Evolutionary conservation across 2,888 invertebrate genomes (phyloP), one percentile per base, ranked within the genome.

Genomic region (Eueremaeus valkanovi): DNA sequence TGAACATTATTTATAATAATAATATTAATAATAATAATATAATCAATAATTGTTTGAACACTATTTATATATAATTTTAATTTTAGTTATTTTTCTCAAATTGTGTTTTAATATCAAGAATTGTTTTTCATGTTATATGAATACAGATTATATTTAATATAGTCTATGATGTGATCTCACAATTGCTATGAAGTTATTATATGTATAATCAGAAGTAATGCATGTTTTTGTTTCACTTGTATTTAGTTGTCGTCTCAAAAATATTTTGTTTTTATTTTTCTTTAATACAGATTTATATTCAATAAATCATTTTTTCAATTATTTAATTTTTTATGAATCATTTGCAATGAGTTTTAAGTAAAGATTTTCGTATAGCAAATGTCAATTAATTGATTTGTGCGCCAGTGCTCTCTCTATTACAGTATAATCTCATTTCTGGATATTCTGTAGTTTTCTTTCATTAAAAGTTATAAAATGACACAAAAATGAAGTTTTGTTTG

Each of bases 151-250:
- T 49, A 9, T 45, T 49, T 49, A 9, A 51, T 6, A 21, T 6
- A 58, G 29, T 58, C 31, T 27, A 29, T 58, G 18, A 31, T 21
- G 58, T 58, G 58, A 58, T 58, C 58, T 58, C 16, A 49, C 29
- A 58, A 58, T 58, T 21, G 27, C 58, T 13, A 58, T 29, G 58
- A 58, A 58, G 49, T 49, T n/a, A 49, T 49, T 21, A 49, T 49
- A n/a, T n/a, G n/a, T n/a, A n/a, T n/a, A n/a, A n/a, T n/a, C n/a
- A 49, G 49, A 49, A 49, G 58, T 58, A 58, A 58, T 58, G 58
- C 29, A 58, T 58, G 58, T 8, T 11, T 11, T 40, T 40, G 40
- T 11, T 1, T 49, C 21, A n/a, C 27, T 18, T 58, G 27, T 27
- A 58, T 29, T 58, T 29, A 3, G 21, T 58, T 58, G 58, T 58